Evolutionary conservation across 2,113 vertebrate species (phyloP), one percentile per base, ranked within the genome.

Genomic region (Sardina pilchardus): DNA sequence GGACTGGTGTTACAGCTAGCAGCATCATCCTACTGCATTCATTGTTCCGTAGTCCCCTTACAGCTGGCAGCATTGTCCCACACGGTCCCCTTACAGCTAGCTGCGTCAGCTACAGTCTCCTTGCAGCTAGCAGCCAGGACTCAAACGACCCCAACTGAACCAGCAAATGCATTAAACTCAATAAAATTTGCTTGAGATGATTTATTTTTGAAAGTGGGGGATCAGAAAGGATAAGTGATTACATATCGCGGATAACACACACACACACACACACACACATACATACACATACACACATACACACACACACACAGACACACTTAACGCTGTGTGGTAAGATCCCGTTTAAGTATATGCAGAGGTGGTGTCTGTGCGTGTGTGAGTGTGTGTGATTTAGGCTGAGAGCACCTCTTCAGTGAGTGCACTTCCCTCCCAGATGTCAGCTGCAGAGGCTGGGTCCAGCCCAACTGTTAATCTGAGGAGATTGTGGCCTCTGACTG

Each of bases 401-500:
- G 86, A 86, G 90, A 89, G 89, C 87, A 88, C 84, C 83, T 85
- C 82, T 82, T 89, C 86, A 81, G 83, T 75, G 71, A 44, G 81
- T 85, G 85, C 56, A 88, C 89, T 92, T 85, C 86, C 86, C 84
- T 85, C 84, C 81, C 81, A 78, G 87, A 86, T 84, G 82, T 89
- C 87, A 90, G 90, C 87, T 88, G 90, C 90, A n/a, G 9, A 67
- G 71, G 9, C 71, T 78, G 14, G 88, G 86, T 87, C 48, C 10
- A 84, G 63, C 88, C 86, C 89, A 87, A 86, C 50, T 82, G 84
- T 93, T 92, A 92, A 92, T 94, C 90, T 93, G 59, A 5, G n/a
- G 91, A 93, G 91, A 93, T 91, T 88, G 90, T 92, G 91, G 89
- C 87, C 90, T 91, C 86, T 92, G 88, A 87, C 82, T 87, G 90